phyloP scores from a whole-genome alignment of 2,113 vertebrate genomes.

The Actenoides lindsayi region DNA sequence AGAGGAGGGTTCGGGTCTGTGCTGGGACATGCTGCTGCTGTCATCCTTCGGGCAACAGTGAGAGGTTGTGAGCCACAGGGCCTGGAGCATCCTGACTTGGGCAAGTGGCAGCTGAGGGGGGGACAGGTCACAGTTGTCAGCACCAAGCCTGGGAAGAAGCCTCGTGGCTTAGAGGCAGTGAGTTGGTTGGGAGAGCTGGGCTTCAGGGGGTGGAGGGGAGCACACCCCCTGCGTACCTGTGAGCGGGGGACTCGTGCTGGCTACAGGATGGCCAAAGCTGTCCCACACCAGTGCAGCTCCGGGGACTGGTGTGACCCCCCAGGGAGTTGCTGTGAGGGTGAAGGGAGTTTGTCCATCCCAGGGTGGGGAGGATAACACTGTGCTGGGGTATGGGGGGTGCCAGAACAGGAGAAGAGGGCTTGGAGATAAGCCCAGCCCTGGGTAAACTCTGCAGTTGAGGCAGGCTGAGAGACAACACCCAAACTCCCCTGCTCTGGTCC shows the following conservation, averaged over 20 bases:
- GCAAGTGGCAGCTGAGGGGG: not conserved
- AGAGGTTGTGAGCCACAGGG: not conserved
- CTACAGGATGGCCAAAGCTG: not conserved
- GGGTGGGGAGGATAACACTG: not conserved
- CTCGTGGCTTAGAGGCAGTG: not conserved
- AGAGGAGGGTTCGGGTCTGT: not conserved
- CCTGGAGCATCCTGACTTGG: not conserved
- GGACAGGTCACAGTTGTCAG: too few relatives aligned
- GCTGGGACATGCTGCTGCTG: fast-evolving
- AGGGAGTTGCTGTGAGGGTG: not conserved
- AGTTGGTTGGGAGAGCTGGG: too few relatives aligned
- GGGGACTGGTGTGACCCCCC: not conserved
- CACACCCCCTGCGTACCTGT: too few relatives aligned
- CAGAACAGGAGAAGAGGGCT: not conserved
- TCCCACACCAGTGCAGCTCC: not conserved
- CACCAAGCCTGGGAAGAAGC: not conserved
- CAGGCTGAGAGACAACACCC: not conserved
- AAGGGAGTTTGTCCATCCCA: not conserved
- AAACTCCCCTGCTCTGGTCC: not conserved
- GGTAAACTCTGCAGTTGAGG: not conserved
- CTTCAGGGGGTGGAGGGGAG: too few relatives aligned
- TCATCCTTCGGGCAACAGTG: not conserved
- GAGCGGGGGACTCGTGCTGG: not conserved
- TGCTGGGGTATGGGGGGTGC: not conserved
- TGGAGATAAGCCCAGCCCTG: not conserved